Evolutionary conservation across 2,888 invertebrate genomes (phyloP), one percentile per base, ranked within the genome.

Genomic region (Ischnura elegans): DNA sequence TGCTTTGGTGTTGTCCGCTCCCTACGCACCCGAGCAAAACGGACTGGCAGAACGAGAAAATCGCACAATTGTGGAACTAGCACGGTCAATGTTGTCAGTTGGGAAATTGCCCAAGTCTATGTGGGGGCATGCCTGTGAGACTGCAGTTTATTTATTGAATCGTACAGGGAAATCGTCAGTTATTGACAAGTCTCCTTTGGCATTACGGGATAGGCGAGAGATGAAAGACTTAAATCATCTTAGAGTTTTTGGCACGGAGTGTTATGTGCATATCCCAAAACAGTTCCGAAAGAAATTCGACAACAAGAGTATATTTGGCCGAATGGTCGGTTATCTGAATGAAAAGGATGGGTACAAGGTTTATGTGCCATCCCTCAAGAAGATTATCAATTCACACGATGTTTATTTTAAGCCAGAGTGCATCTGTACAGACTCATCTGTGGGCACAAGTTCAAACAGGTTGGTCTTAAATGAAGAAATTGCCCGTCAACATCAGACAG

Each of bases 1-100:
- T 55, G 94, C 93, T 76, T 93, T 94, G 29, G 8, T 46, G n/a
- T 46, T 55, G 47, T 51, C 94, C n/a, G 87, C 87, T 43, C 90
- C 94, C 8, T 43, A 94, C 84, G 93, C 93, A 66, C 94, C 94
- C 84, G 94, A 94, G 93, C 94, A 94, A 93, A 94, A 94, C 47
- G 94, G 94, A 87, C 90, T 94, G 90, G 45, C 87, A 42, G 76
- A 61, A 61, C 61, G n/a, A 61, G 21, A 21, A 21, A 61, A 61
- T 25, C 61, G 61, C 2, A 21, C 21, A 2, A n/a, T 61, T 25
- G 61, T 61, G 21, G 61, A 61, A n/a, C 61, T 61, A 61, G 61
- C 61, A 25, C 61, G 61, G 8, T 61, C 61, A n/a, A 61, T 61
- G 61, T n/a, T 61, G 21, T 61, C n/a, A n/a, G 61, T n/a, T 25